A percentile compares a stretch with the other conserved stretches of the same genome.
phyloP scores from a whole-genome alignment of 53 echinoderm and acorn worm genomes.

The Luidia sarsii region DNA sequence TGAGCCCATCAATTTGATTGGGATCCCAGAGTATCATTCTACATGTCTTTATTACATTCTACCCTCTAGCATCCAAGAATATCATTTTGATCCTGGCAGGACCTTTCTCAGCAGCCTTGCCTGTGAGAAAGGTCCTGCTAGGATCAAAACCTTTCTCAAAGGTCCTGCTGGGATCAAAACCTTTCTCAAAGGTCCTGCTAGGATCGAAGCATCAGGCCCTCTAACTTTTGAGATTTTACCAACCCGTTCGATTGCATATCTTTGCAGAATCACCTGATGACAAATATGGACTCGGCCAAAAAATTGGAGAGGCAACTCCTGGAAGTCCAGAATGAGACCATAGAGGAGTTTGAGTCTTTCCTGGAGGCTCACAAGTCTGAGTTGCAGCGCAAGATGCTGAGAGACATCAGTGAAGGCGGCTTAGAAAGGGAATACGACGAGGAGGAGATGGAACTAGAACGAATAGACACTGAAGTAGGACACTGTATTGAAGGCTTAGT shows the following conservation, averaged over 20 bases:
- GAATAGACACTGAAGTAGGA: constrained; percentile 79
- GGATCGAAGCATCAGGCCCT: too few species aligned
- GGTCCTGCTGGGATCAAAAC: too few species aligned
- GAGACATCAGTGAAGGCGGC: constrained; percentile 41
- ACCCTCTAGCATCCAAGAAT: too few species aligned
- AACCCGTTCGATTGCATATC: neutral
- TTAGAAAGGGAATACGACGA: constrained; percentile 59
- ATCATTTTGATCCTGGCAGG: too few species aligned
- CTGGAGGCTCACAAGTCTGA: constrained; percentile 75
- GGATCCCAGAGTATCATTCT: too few species aligned
- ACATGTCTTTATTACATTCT: too few species aligned
- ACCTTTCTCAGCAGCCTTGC: too few species aligned
- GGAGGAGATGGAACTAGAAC: constrained; percentile 70
- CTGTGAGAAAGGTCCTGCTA: too few species aligned
- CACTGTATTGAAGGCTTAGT: too few species aligned
- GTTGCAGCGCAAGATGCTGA: constrained; percentile 66
- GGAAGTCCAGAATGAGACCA: constrained; percentile 88
- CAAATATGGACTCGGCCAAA: constrained; percentile 87
- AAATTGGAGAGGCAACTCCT: constrained; percentile 90
- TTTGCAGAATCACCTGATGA: constrained; percentile 81
- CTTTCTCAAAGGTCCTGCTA: too few species aligned
- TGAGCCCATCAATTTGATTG: too few species aligned
- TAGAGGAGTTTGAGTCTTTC: constrained; percentile 93
- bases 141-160: too few species aligned
- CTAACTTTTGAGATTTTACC: neutral